Conservation (phyloP, 2,888 invertebrate genomes). For the Tiliacea aurago region DNA sequence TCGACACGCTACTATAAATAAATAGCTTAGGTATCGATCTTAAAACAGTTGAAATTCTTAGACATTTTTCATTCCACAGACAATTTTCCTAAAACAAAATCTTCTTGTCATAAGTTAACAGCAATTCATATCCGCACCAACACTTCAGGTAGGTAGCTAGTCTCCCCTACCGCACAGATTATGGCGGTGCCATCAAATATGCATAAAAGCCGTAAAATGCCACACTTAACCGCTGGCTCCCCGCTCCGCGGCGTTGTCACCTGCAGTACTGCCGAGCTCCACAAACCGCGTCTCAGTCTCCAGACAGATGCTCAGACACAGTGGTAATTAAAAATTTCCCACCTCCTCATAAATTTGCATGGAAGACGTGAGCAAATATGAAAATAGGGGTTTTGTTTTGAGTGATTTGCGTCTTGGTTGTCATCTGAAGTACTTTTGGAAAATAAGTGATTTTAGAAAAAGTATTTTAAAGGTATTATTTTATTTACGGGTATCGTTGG, state of each 20-base stretch:
- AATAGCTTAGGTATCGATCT: not conserved
- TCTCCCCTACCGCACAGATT: conserved; percentile 85
- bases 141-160: conserved; percentile 60
- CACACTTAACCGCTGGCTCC: conserved; percentile 87
- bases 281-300: conserved; percentile 68
- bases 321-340: conserved; percentile 89
- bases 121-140: conserved; percentile 79
- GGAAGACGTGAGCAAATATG: conserved; percentile 70
- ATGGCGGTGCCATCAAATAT: conserved; percentile 90
- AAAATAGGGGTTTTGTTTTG: conserved; percentile 47
- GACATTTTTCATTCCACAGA: conserved; percentile 14
- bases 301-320: conserved; percentile 87
- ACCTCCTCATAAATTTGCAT: conserved; percentile 84
- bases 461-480: not conserved
- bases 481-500: not conserved
- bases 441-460: conserved; percentile 1
- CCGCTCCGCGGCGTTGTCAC: conserved; percentile 83
- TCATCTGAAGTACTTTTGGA: not conserved
- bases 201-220: conserved; percentile 91
- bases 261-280: conserved; percentile 69
- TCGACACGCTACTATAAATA: not conserved
- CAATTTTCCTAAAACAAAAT: conserved; percentile 57
- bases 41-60: not conserved
- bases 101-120: conserved; percentile 61
- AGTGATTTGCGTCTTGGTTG: conserved; percentile 42